A percentile compares a stretch with the other conserved stretches of the same genome.
Evolutionary conservation across 2,113 vertebrate genomes (phyloP).

Genomic region (Cercopithecus mona): DNA sequence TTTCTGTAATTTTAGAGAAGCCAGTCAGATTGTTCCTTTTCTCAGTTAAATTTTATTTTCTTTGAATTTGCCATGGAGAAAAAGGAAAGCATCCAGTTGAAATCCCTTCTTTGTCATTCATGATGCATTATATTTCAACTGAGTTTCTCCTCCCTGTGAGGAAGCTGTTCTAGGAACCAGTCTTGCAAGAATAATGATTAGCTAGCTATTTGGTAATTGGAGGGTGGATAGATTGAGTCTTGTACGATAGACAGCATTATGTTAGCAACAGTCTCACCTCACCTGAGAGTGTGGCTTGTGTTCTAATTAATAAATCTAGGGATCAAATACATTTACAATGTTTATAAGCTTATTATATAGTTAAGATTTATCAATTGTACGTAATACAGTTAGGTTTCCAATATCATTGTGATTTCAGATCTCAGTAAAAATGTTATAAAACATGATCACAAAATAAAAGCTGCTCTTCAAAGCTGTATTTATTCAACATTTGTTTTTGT

Average conservation of each 20-base stretch:
- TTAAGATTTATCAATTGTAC: background rate
- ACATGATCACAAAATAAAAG: background rate
- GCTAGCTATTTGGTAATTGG: conserved; percentile 60
- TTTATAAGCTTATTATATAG: background rate
- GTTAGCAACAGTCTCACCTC: conserved; percentile 20
- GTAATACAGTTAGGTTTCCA: background rate
- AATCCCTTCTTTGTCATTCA: conserved; percentile 41
- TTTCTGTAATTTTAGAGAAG: background rate
- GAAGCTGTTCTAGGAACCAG: conserved; percentile 62
- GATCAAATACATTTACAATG: background rate
- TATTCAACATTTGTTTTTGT: background rate
- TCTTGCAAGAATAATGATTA: conserved; percentile 64
- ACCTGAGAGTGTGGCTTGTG: conserved; percentile 15
- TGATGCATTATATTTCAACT: conserved; percentile 40
- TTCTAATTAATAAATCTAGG: background rate
- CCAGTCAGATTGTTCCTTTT: background rate
- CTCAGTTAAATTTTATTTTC: background rate
- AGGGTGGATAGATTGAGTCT: background rate
- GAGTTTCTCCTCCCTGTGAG: conserved; percentile 59
- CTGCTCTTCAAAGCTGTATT: background rate
- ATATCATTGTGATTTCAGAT: background rate
- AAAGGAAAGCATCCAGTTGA: background rate
- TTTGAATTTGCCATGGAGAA: background rate
- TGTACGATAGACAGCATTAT: conserved; percentile 6
- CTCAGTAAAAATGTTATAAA: background rate